These are phyloP conservation scores for Tetrao urogallus DNA, from an alignment of 2,113 vertebrate genomes.

Conservation along the genomic window DNA sequence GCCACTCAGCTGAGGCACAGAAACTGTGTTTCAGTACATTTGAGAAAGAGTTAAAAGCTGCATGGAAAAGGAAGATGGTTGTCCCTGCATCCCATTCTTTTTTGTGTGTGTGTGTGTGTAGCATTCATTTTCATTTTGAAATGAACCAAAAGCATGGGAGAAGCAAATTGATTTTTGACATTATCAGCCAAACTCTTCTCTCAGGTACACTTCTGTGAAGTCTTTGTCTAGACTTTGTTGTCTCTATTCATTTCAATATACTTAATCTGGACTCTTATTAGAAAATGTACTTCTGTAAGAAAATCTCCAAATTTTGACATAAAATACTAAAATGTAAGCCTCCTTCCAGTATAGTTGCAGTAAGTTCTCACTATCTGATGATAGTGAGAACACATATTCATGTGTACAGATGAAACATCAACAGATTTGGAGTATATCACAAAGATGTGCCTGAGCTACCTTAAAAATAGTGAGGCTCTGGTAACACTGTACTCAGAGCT, in stretches of 20 bases:
- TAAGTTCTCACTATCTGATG: background rate
- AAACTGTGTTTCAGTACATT: background rate
- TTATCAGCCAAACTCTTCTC: background rate
- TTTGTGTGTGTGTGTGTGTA: background rate
- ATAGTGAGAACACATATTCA: no score
- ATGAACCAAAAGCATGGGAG: background rate
- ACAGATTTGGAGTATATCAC: accelerated
- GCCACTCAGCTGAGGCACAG: background rate
- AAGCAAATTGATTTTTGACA: background rate
- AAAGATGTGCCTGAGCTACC: background rate
- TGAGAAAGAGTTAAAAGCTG: background rate
- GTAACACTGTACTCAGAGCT: background rate
- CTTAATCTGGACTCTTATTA: background rate
- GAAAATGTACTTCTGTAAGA: background rate
- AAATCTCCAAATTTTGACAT: background rate
- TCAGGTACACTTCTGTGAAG: background rate
- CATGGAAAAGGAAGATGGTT: background rate
- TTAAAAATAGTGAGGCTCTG: background rate
- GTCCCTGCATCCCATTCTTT: background rate
- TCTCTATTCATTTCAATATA: background rate
- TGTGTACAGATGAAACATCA: background rate
- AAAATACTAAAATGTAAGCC: background rate
- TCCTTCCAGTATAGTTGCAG: background rate
- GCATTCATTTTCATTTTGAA: background rate
- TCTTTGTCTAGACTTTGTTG: background rate